Percentiles rank a stretch among this genome's conserved stretches.
These are phyloP conservation scores for Leptopilina drosophilae DNA, from an alignment of 2,888 invertebrate species.

Conservation along the genomic window DNA sequence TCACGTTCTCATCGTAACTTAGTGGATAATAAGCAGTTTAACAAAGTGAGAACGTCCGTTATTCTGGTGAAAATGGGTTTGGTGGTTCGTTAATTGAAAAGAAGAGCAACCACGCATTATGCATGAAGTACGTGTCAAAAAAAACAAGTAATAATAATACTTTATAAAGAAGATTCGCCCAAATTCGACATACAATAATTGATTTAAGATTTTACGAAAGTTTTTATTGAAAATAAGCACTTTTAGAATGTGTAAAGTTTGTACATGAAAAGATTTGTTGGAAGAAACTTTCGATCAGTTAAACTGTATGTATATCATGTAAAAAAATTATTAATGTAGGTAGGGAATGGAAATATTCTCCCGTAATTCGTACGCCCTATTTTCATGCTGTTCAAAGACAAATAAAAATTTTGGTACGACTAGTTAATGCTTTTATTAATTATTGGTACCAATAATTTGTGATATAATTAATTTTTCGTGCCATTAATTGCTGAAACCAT, in stretches of 20 bases:
- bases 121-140: conserved; percentile 32
- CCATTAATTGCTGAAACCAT: no score
- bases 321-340: no score
- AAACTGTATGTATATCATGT: no score
- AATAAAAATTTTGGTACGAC: no score
- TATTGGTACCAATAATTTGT: no score
- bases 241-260: background rate
- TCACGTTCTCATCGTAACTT: conserved; percentile 21
- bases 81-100: conserved; percentile 25
- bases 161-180: conserved; percentile 10
- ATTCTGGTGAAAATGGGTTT: conserved; percentile 22
- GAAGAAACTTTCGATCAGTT: conserved; percentile 5
- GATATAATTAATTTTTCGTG: no score
- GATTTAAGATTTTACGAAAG: conserved; percentile 14
- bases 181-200: conserved; percentile 25
- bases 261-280: background rate
- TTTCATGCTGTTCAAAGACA: background rate
- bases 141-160: conserved; percentile 7
- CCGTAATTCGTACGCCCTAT: background rate
- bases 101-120: conserved; percentile 19
- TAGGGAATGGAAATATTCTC: background rate
- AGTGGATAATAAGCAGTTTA: conserved; percentile 33
- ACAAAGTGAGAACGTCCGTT: conserved; percentile 29
- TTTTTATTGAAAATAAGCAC: conserved; percentile 23
- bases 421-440: no score